Evolutionary conservation across 2,797 vertebrate genomes (phyloP).

Genomic region (Ctenochaetus hawaiiensis): DNA sequence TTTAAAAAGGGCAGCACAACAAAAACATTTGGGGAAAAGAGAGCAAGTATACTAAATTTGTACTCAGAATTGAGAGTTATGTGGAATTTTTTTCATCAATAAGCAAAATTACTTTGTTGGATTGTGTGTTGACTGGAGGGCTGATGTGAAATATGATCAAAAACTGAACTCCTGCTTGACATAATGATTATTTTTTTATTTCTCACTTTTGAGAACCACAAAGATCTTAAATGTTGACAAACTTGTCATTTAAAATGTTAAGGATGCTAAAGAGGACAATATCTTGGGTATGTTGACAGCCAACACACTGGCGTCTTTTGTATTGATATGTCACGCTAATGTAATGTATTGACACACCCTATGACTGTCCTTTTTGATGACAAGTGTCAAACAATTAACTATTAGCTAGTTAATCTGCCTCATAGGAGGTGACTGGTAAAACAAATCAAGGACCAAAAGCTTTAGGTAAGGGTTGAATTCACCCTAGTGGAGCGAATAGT

Average conservation of each 20-base stretch:
- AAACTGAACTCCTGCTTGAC: background rate
- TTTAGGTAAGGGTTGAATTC: background rate
- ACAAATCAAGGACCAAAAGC: background rate
- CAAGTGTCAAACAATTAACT: no score
- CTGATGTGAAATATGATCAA: background rate
- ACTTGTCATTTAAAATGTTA: background rate
- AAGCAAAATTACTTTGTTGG: background rate
- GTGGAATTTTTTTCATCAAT: no score
- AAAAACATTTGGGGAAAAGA: background rate
- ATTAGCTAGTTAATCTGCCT: background rate
- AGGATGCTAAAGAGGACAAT: background rate
- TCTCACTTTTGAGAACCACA: background rate
- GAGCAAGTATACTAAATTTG: no score
- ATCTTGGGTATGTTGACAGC: background rate
- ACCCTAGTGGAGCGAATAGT: background rate
- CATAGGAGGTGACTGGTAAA: background rate
- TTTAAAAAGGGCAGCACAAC: background rate
- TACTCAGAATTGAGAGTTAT: no score
- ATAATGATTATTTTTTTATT: background rate
- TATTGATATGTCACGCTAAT: background rate
- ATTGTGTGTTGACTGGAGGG: background rate
- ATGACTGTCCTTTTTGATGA: background rate
- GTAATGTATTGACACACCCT: background rate
- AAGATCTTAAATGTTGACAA: background rate
- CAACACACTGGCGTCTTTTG: background rate